Evolutionary conservation across 2,797 vertebrate species (phyloP), one percentile per base, ranked within the genome.

Genomic region (Gallinago stenura): DNA sequence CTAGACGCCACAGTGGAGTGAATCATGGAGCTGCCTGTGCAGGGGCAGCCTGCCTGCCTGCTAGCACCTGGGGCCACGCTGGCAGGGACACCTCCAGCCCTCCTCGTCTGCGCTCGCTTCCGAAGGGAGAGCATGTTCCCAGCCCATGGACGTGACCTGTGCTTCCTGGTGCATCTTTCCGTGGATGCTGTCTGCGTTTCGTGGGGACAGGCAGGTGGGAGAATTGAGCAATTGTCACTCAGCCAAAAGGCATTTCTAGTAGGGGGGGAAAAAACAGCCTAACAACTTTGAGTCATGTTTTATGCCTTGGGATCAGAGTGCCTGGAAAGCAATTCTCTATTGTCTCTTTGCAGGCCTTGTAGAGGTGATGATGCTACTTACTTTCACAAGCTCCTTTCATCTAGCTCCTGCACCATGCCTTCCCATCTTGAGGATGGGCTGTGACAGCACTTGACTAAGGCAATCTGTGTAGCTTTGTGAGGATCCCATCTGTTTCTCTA

Each of bases 401-500:
- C 93, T 90, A 51, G 65, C 68, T 96, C 46, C 64, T 90, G 77
- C 45, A 45, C 86, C 0, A 2, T 94, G 88, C 92, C 89, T 95
- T 95, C 83, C 94, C 71, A 24, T 93, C 87, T 92, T 2, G 1
- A 93, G 92, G 87, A 93, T 90, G 82, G 87, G 77, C 80, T 96
- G 53, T 95, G 92, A 93, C 94, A 92, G 91, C 89, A 62, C 84
- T 95, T 87, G 61, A 92, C 90, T 92, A 90, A 93, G 68, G 76
- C 87, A 92, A 93, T 94, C 89, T 92, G 94, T 87, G 85, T 61
- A 95, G 93, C 76, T 93, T 87, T 92, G 86, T 90, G 93, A 92
- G 76, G 54, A 91, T 95, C 84, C 97, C 96, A 96, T 95, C 94
- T 97, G 97, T 92, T 97, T 91, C 94, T 69, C 30, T 87, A 37